Conservation (phyloP, 53 echinoderm and acorn worm species). For the Paracentrotus lividus region DNA sequence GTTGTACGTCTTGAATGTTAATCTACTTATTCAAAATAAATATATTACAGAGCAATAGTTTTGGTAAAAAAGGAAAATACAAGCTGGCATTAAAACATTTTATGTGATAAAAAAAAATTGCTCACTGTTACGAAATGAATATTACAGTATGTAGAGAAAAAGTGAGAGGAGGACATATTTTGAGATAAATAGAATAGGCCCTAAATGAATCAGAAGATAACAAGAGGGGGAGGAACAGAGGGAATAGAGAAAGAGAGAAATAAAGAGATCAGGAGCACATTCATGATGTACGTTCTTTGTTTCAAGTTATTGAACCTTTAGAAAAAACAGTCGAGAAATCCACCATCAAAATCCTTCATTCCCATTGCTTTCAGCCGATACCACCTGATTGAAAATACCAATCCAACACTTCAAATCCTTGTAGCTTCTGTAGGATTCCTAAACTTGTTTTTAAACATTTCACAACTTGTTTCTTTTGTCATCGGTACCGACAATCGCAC, state of each 20-base stretch:
- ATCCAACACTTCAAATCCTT: slow-evolving; percentile 18
- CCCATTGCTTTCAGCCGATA: slow-evolving; percentile 23
- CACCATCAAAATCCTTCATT: neutral
- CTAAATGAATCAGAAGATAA: neutral
- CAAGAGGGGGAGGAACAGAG: neutral
- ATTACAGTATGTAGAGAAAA: too few species aligned
- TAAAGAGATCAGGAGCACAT: too few species aligned
- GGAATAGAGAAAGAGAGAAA: neutral
- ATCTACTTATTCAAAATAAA: too few species aligned
- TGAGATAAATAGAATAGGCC: neutral
- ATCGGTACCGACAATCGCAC: neutral
- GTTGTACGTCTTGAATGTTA: too few species aligned
- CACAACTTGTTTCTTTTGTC: slow-evolving; percentile 38
- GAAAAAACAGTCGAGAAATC: neutral
- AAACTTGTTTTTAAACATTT: slow-evolving; percentile 55
- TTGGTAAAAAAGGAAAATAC: too few species aligned
- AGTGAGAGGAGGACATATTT: neutral
- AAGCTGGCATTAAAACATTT: too few species aligned
- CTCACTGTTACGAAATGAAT: too few species aligned
- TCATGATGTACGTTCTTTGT: neutral
- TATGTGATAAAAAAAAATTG: too few species aligned
- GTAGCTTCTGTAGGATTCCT: slow-evolving; percentile 41
- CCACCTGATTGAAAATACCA: slow-evolving; percentile 49
- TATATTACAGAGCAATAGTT: too few species aligned
- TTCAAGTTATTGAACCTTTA: slow-evolving; percentile 6